Percentiles rank a stretch among this genome's conserved stretches.
Evolutionary conservation across 2,113 vertebrate species (phyloP).

Genomic region (Phodopus roborovskii): DNA sequence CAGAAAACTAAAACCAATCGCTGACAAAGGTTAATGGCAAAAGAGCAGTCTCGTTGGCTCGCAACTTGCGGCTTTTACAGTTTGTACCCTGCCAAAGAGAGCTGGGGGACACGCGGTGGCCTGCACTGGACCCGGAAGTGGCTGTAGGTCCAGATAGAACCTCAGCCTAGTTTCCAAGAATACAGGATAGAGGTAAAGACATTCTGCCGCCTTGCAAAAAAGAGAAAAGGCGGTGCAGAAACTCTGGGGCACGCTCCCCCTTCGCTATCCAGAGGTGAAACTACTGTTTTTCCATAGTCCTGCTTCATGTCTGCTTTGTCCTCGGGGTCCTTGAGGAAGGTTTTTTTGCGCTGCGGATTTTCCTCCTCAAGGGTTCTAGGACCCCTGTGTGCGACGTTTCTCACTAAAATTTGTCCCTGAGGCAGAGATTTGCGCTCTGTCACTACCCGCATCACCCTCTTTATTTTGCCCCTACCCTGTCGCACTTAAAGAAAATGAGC

Average conservation of each 20-base stretch:
- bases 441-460: conserved; percentile 16
- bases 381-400: background rate
- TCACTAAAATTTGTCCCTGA: conserved; percentile 53
- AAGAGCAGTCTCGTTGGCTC: background rate
- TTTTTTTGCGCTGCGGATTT: background rate
- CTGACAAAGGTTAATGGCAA: background rate
- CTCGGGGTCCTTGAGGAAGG: fast-evolving
- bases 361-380: background rate
- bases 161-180: background rate
- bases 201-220: background rate
- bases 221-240: background rate
- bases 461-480: conserved; percentile 66
- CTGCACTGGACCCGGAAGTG: background rate
- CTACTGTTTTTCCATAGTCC: background rate
- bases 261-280: background rate
- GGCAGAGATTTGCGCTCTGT: conserved; percentile 50
- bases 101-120: background rate
- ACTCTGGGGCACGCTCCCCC: background rate
- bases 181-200: background rate
- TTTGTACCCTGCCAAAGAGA: background rate
- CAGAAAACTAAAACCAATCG: background rate
- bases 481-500: conserved; percentile 69
- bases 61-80: background rate
- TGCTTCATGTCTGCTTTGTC: background rate
- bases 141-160: background rate